Evolutionary conservation across 2,113 vertebrate genomes (phyloP).

Genomic region (Lethenteron reissneri): DNA sequence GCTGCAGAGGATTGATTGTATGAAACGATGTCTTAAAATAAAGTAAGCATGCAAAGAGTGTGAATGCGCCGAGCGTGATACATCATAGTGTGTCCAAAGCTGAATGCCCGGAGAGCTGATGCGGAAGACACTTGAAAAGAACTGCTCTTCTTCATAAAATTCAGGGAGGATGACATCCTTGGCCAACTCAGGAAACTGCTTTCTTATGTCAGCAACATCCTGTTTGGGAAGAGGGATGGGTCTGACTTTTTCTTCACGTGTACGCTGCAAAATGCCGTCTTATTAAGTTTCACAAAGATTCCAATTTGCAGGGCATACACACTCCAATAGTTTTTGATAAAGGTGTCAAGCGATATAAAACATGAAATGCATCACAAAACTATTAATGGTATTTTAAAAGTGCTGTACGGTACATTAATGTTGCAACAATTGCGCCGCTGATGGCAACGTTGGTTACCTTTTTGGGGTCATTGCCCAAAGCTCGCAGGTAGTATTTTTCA

Average conservation of each 20-base stretch:
- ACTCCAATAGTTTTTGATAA: not conserved
- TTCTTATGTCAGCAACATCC: conserved; percentile 69
- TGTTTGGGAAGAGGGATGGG: conserved; percentile 15
- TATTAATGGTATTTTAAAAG: not conserved
- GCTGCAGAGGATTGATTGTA: no score
- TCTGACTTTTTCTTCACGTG: not conserved
- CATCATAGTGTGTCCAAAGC: conserved; percentile 93
- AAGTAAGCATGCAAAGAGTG: no score
- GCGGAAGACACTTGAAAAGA: conserved; percentile 85
- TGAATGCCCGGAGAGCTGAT: conserved; percentile 79
- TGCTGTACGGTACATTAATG: not conserved
- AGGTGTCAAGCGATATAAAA: not conserved
- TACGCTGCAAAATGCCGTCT: not conserved
- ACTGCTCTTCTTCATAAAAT: conserved; percentile 56
- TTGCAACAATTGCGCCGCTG: not conserved
- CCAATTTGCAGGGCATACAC: not conserved
- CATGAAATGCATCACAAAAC: not conserved
- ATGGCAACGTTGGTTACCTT: conserved; percentile 33
- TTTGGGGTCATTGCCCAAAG: conserved; percentile 60
- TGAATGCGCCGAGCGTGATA: conserved; percentile 19
- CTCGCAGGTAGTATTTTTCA: conserved; percentile 82
- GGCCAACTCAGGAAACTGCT: conserved; percentile 61
- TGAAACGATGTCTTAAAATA: no score
- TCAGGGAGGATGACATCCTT: conserved; percentile 47
- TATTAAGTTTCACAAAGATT: not conserved